A percentile compares a stretch with the other conserved stretches of the same genome.
phyloP scores from a whole-genome alignment of 2,113 vertebrate species.

The Ophthalmolycus amberensis region DNA sequence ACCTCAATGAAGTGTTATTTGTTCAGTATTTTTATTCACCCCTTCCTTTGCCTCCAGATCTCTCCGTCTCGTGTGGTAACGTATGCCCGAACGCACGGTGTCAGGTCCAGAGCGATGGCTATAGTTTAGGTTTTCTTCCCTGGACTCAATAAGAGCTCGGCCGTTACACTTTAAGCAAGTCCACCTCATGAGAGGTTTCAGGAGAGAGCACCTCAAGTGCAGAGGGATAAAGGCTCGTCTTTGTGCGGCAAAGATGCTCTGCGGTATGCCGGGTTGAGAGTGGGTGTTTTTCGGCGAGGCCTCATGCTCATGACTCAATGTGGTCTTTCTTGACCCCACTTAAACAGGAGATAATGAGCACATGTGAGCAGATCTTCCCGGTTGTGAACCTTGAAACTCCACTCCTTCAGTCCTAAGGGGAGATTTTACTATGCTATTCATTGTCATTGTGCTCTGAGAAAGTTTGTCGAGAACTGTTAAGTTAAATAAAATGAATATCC shows the following conservation, averaged over 20 bases:
- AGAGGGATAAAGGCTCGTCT: constrained; percentile 71
- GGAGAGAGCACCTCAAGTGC: constrained; percentile 65
- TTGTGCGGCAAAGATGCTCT: constrained; percentile 66
- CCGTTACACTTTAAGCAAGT: constrained; percentile 69
- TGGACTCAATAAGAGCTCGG: constrained; percentile 36
- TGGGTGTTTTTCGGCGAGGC: constrained; percentile 50
- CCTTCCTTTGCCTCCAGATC: constrained; percentile 57
- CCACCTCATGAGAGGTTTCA: constrained; percentile 66
- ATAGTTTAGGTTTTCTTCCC: constrained; percentile 39
- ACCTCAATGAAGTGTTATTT: constrained; percentile 84
- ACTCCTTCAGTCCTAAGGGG: constrained; percentile 25
- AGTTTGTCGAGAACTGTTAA: background rate
- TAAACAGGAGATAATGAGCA: constrained; percentile 74
- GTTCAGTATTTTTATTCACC: constrained; percentile 76
- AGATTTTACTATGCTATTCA: constrained; percentile 1
- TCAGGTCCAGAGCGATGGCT: constrained; percentile 41
- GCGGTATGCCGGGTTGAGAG: constrained; percentile 69
- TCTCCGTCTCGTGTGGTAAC: constrained; percentile 36
- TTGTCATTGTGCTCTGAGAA: background rate
- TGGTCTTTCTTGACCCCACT: constrained; percentile 80
- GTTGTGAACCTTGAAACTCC: constrained; percentile 36
- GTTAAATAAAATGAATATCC: background rate
- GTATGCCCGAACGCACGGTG: constrained; percentile 27
- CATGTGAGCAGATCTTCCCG: constrained; percentile 68
- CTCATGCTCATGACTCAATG: constrained; percentile 61